A percentile compares a stretch with the other conserved stretches of the same genome.
Evolutionary conservation across 2,113 vertebrate species (phyloP).

Genomic region (Miniopterus natalensis): DNA sequence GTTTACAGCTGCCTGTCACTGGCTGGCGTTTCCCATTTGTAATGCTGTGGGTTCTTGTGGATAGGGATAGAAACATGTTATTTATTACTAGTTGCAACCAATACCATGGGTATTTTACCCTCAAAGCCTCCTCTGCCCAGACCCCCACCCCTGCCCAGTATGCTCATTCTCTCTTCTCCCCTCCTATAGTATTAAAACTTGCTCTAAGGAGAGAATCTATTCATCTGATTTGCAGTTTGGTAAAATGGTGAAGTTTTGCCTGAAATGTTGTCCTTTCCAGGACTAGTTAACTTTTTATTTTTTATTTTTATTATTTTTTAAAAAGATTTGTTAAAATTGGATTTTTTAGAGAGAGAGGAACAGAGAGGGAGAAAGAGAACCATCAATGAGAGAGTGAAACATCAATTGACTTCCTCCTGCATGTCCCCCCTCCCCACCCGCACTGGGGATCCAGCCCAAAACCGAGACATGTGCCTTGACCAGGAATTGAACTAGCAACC

Average conservation of each 20-base stretch:
- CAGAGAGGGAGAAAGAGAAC: too few relatives aligned
- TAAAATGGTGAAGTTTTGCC: neutral
- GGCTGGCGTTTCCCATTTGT: neutral
- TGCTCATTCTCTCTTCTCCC: neutral
- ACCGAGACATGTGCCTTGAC: too few relatives aligned
- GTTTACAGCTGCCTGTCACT: neutral
- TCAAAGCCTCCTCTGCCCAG: neutral
- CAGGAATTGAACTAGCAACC: too few relatives aligned
- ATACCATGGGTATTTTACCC: neutral
- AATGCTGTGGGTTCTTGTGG: neutral
- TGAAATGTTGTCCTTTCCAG: neutral
- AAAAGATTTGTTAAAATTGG: too few relatives aligned
- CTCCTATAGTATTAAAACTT: neutral
- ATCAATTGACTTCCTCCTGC: too few relatives aligned
- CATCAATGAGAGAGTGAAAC: too few relatives aligned
- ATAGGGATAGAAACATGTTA: neutral
- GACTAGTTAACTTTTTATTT: neutral
- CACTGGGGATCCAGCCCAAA: too few relatives aligned
- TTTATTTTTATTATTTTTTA: too few relatives aligned
- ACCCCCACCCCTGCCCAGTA: neutral
- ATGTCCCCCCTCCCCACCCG: too few relatives aligned
- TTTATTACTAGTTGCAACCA: neutral
- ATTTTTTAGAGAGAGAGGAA: too few relatives aligned
- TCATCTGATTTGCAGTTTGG: neutral
- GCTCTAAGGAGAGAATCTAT: neutral